Evolutionary conservation across 2,797 vertebrate species (phyloP).

Genomic region (Sternotherus odoratus): DNA sequence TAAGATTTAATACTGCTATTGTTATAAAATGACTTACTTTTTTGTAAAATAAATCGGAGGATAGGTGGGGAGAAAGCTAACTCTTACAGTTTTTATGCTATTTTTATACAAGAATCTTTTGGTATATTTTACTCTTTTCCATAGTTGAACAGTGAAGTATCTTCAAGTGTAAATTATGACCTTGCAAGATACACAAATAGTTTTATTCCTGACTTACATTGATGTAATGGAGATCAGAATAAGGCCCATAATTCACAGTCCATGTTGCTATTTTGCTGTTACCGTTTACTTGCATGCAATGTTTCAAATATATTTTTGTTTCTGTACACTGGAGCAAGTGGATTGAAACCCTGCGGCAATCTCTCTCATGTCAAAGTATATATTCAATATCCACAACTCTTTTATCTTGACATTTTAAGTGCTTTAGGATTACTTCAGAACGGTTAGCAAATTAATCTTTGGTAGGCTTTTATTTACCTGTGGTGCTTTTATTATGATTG

Average conservation of each 20-base stretch:
- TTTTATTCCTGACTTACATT: neutral
- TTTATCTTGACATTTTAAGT: neutral
- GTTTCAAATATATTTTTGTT: neutral
- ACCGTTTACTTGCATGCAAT: neutral
- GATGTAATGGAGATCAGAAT: neutral
- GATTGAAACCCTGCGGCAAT: neutral
- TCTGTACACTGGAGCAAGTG: neutral
- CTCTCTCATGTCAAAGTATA: neutral
- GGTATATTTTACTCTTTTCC: neutral
- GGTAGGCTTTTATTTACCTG: neutral
- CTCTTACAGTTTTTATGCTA: neutral
- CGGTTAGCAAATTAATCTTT: neutral
- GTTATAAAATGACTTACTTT: neutral
- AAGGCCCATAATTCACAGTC: neutral
- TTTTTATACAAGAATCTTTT: neutral
- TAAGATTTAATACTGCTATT: neutral
- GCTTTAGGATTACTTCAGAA: neutral
- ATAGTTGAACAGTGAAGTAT: neutral
- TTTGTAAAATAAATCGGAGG: neutral
- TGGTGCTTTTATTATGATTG: neutral
- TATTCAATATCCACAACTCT: neutral
- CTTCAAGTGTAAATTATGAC: neutral
- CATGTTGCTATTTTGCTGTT: neutral
- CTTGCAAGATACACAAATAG: rapidly evolving
- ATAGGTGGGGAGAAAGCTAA: neutral